A percentile compares a stretch with the other conserved stretches of the same genome.
These are phyloP conservation scores for Nymphalis urticae DNA, from an alignment of 2,888 invertebrate genomes.

Conservation along the genomic window DNA sequence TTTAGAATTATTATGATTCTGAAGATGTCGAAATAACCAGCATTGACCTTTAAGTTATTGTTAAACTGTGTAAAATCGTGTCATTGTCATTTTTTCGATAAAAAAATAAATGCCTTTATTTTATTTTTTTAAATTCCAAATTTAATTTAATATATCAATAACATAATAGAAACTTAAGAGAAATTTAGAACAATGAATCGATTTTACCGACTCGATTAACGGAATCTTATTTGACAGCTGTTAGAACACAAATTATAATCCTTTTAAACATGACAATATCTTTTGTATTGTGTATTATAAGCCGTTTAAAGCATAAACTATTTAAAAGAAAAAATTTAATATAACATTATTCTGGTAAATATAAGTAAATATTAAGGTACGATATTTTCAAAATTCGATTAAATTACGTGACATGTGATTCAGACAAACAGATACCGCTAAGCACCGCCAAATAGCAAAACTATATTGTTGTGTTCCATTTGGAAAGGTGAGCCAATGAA, in stretches of 20 bases:
- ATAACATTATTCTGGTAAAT: no score
- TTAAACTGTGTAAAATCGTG: constrained; percentile 53
- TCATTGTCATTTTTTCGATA: constrained; percentile 51
- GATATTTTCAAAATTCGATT: no score
- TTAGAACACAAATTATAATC: constrained; percentile 26
- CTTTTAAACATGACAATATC: constrained; percentile 29
- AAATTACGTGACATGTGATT: no score
- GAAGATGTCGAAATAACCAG: constrained; percentile 27
- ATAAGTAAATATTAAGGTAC: no score
- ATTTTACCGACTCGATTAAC: constrained; percentile 45
- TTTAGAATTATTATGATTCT: not conserved
- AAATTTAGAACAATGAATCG: constrained; percentile 42
- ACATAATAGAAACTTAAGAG: constrained; percentile 28
- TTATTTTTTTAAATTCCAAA: no score
- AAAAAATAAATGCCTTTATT: not conserved
- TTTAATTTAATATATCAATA: constrained; percentile 1
- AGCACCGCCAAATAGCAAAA: no score
- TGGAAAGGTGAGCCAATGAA: no score
- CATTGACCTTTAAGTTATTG: constrained; percentile 57
- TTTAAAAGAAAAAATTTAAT: no score
- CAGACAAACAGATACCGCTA: no score
- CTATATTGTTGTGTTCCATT: no score
- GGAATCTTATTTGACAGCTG: constrained; percentile 34
- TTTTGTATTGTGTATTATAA: constrained; percentile 24
- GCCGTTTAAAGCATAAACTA: constrained; percentile 12